These are phyloP conservation scores for Etia nguti DNA, from an alignment of 2,113 vertebrate genomes.

Conservation along the genomic window DNA sequence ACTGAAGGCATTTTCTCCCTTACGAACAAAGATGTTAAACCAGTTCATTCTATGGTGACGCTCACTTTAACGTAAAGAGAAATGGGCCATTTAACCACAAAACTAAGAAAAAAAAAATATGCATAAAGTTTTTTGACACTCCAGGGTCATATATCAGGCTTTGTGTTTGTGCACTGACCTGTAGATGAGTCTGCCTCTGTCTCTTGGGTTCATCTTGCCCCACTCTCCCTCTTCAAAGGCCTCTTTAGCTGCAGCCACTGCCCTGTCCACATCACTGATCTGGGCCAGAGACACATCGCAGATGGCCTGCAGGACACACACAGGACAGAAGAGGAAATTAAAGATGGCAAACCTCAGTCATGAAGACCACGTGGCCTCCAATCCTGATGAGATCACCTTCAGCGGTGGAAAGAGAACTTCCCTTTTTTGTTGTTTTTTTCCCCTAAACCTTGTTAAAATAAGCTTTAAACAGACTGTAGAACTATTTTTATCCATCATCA, in stretches of 20 bases:
- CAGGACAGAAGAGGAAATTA: background rate
- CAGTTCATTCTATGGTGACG: background rate
- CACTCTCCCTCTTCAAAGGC: conserved; percentile 79
- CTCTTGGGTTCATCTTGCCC: conserved; percentile 81
- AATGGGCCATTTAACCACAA: background rate
- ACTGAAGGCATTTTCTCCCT: background rate
- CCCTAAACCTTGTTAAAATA: background rate
- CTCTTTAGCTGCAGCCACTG: conserved; percentile 75
- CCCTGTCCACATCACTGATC: conserved; percentile 73
- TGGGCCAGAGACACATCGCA: conserved; percentile 78
- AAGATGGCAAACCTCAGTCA: background rate
- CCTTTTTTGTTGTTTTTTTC: background rate
- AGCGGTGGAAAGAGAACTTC: background rate
- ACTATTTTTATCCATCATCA: background rate
- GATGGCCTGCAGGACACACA: conserved; percentile 59
- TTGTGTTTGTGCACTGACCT: conserved; percentile 53
- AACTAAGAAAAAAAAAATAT: background rate
- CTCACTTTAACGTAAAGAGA: rapidly evolving
- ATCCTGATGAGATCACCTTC: background rate
- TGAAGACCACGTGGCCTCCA: background rate
- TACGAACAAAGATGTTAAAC: background rate
- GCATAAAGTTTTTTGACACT: background rate
- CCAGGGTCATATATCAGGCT: background rate
- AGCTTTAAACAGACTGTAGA: background rate
- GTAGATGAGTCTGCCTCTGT: conserved; percentile 76